A percentile compares a stretch with the other conserved stretches of the same genome.
These are phyloP conservation scores for Ramazzottius varieornatus DNA, from an alignment of 2,888 invertebrate species.

Conservation along the genomic window DNA sequence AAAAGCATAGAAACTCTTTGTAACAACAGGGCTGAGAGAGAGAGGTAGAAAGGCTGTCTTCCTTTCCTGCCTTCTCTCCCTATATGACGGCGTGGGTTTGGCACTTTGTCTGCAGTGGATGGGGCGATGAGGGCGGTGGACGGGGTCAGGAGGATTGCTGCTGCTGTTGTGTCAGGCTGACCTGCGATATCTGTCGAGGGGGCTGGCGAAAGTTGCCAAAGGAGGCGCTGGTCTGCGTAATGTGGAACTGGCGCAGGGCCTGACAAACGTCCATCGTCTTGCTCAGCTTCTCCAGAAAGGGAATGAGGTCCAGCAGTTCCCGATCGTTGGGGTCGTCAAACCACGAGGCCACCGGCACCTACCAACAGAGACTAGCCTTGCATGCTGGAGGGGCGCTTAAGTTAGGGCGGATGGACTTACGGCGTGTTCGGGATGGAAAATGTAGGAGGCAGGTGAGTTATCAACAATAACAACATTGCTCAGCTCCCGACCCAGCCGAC, in stretches of 20 bases:
- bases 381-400: neutral
- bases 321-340: constrained; percentile 96
- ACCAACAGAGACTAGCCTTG: neutral
- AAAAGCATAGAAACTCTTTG: no score
- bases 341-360: constrained; percentile 94
- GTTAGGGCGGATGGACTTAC: constrained; percentile 34
- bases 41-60: no score
- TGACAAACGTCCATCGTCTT: constrained; percentile 89
- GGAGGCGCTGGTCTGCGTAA: constrained; percentile 7
- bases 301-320: constrained; percentile 82
- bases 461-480: constrained; percentile 91
- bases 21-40: no score
- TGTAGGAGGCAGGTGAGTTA: constrained; percentile 97
- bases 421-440: constrained; percentile 99
- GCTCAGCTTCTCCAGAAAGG: constrained; percentile 86
- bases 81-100: no score
- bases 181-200: neutral
- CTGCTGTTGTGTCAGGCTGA: no score
- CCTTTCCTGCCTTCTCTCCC: no score
- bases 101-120: no score
- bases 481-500: constrained; percentile 80
- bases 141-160: no score
- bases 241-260: constrained; percentile 44
- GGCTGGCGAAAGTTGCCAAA: neutral
- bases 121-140: no score